Conservation (phyloP, 2,888 invertebrate species). For the Sycophila texana region DNA sequence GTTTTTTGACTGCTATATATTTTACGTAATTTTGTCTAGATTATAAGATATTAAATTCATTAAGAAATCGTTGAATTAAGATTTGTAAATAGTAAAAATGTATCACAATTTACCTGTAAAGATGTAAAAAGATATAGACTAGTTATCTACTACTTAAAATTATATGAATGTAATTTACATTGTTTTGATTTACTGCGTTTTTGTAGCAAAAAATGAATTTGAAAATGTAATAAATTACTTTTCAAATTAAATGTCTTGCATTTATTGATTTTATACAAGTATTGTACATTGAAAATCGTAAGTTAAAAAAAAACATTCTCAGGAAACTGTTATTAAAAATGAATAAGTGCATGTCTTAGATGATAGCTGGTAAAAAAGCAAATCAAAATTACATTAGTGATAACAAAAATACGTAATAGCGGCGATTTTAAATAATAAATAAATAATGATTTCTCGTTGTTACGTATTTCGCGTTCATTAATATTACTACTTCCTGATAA, state of each 20-base stretch:
- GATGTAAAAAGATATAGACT: slow-evolving; percentile 33
- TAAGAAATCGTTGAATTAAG: background rate
- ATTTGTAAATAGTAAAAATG: background rate
- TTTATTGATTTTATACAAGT: background rate
- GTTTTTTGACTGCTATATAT: background rate
- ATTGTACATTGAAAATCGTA: too few relatives aligned
- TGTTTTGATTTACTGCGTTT: background rate
- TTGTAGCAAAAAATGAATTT: slow-evolving; percentile 18
- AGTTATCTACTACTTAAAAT: slow-evolving; percentile 6
- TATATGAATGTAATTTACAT: slow-evolving; percentile 32
- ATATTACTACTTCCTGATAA: too few relatives aligned
- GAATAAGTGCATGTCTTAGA: too few relatives aligned
- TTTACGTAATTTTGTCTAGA: too few relatives aligned
- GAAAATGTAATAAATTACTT: slow-evolving; percentile 27
- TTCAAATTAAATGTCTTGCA: slow-evolving; percentile 5
- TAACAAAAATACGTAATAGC: too few relatives aligned
- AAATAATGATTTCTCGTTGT: too few relatives aligned
- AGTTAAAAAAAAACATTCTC: background rate
- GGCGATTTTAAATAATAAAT: too few relatives aligned
- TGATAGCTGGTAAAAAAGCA: too few relatives aligned
- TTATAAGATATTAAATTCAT: too few relatives aligned
- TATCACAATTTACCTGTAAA: background rate
- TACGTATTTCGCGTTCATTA: too few relatives aligned
- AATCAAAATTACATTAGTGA: too few relatives aligned
- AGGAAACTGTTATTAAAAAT: too few relatives aligned